Percentiles rank a stretch among this genome's conserved stretches.
Evolutionary conservation across 2,113 vertebrate species (phyloP).

Genomic region (Symphodus melops): DNA sequence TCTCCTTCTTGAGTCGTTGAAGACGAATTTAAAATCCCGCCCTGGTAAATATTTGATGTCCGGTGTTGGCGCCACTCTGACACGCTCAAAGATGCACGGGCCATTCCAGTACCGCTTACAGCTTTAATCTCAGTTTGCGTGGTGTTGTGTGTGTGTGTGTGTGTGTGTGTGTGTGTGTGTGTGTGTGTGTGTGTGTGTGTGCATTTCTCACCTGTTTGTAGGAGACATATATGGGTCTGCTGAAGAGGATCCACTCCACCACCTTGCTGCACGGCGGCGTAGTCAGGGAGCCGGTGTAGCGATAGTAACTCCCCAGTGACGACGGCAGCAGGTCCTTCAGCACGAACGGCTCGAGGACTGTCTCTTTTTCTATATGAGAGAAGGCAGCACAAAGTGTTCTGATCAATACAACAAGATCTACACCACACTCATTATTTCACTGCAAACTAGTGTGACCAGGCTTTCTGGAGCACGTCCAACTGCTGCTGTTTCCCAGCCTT

Average conservation of each 20-base stretch:
- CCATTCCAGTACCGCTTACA: not conserved
- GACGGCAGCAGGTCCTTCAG: slow-evolving; percentile 92
- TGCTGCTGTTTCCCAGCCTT: slow-evolving; percentile 27
- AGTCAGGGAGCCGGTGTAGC: slow-evolving; percentile 94
- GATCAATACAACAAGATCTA: slow-evolving; percentile 40
- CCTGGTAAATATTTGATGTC: no score
- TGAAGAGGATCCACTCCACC: slow-evolving; percentile 97
- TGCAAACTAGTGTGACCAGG: not conserved
- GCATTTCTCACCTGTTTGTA: slow-evolving; percentile 89
- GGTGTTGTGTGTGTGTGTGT: not conserved
- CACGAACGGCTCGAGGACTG: slow-evolving; percentile 95
- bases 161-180: not conserved
- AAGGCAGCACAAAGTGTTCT: slow-evolving; percentile 29
- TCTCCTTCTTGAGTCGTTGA: no score
- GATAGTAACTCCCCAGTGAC: slow-evolving; percentile 92
- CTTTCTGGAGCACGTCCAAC: slow-evolving; percentile 26
- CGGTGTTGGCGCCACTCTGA: no score
- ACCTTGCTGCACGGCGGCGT: slow-evolving; percentile 96
- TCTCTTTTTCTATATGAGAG: slow-evolving; percentile 92
- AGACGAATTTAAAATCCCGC: no score
- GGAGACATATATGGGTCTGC: slow-evolving; percentile 91
- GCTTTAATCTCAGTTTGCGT: not conserved
- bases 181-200: not conserved
- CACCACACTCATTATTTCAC: slow-evolving; percentile 13
- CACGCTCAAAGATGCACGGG: no score